These are phyloP conservation scores for Hormiphora californensis DNA, from an alignment of 37 sponge, comb jelly and placozoan genomes.

Conservation along the genomic window DNA sequence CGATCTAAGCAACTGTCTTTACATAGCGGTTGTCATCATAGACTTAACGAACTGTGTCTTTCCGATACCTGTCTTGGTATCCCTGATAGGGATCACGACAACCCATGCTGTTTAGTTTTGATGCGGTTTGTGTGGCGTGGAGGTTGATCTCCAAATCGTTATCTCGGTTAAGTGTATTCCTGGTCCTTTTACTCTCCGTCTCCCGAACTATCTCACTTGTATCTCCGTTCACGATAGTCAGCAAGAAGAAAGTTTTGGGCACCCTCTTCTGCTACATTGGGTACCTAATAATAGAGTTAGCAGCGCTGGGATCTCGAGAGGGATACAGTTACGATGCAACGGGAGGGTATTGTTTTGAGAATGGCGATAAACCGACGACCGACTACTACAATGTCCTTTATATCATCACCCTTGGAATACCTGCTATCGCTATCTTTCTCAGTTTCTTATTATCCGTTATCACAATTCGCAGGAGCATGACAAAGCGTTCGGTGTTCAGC, in stretches of 20 bases:
- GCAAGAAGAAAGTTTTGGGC: not conserved
- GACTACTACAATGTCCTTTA: not conserved
- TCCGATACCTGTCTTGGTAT: conserved; percentile 24
- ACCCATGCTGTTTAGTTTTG: not conserved
- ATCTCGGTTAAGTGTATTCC: conserved; percentile 35
- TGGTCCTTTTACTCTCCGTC: conserved; percentile 28
- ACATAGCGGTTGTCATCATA: conserved; percentile 2
- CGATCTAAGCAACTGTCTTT: conserved; percentile 2
- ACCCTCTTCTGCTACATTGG: conserved; percentile 1
- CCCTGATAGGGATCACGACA: not conserved
- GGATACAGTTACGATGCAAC: conserved; percentile 10
- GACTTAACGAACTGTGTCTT: not conserved
- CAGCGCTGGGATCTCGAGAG: not conserved
- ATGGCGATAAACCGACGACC: conserved; percentile 16
- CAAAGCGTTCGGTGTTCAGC: not conserved
- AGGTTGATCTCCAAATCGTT: conserved; percentile 40
- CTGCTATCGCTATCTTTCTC: not conserved
- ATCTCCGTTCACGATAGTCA: not conserved
- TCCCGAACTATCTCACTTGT: conserved; percentile 16
- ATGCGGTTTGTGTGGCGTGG: not conserved
- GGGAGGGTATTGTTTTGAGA: conserved; percentile 44
- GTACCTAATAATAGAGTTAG: not conserved
- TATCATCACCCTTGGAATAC: not conserved
- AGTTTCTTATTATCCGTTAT: not conserved
- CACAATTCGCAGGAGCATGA: not conserved